Evolutionary conservation across 2,113 vertebrate genomes (phyloP).

Genomic region (Scatophagus argus): DNA sequence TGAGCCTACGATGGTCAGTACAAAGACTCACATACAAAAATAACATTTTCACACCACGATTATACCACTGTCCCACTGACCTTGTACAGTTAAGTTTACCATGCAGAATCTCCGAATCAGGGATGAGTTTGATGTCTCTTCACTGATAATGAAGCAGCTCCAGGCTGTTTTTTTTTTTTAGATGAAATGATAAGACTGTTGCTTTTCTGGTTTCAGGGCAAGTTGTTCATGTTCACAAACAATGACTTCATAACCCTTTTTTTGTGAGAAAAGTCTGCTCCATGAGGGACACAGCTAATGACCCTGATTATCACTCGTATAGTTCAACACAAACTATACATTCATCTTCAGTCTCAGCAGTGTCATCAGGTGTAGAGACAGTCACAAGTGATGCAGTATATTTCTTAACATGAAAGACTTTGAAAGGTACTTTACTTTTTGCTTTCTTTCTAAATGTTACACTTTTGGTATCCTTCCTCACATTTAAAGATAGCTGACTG

Average conservation of each 20-base stretch:
- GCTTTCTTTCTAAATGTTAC: neutral
- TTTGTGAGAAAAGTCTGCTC: neutral
- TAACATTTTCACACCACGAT: neutral
- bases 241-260: slow-evolving; percentile 19
- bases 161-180: slow-evolving; percentile 6
- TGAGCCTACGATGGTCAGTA: neutral
- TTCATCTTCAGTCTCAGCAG: neutral
- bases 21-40: slow-evolving; percentile 3
- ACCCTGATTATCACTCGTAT: neutral
- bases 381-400: neutral
- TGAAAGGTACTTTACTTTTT: neutral
- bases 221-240: slow-evolving; percentile 3
- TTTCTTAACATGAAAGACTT: neutral
- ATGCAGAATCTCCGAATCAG: neutral
- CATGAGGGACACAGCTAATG: neutral
- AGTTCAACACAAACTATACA: neutral
- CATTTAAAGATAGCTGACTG: neutral
- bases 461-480: neutral
- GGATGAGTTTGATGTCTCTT: neutral
- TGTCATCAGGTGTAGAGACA: neutral
- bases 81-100: neutral
- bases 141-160: neutral
- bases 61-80: neutral
- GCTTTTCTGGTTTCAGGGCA: slow-evolving; percentile 16
- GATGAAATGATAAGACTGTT: slow-evolving; percentile 6